A percentile compares a stretch with the other conserved stretches of the same genome.
Conservation (phyloP, 2,888 invertebrate genomes). For the Physocephala rufipes region DNA sequence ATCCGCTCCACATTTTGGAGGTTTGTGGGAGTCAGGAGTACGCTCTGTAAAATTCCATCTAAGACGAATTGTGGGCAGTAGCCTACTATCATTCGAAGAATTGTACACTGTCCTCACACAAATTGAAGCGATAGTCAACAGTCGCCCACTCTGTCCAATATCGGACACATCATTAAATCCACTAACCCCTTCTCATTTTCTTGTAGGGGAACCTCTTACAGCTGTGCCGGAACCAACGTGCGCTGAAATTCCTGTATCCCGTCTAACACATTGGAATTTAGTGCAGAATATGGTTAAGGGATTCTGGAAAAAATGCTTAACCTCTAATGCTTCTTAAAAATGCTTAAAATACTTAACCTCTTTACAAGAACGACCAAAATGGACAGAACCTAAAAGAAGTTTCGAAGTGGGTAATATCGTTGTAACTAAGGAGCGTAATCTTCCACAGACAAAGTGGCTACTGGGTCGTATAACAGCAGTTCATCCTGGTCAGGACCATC, state of each 20-base stretch:
- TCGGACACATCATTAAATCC: constrained; percentile 35
- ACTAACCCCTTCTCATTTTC: constrained; percentile 37
- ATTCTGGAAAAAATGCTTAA: constrained; percentile 42
- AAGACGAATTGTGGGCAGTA: constrained; percentile 31
- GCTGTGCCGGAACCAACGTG: constrained; percentile 29
- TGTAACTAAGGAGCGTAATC: constrained; percentile 24
- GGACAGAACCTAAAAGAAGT: constrained; percentile 5
- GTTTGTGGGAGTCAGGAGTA: constrained; percentile 34
- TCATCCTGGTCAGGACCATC: constrained; percentile 39
- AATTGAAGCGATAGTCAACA: constrained; percentile 40
- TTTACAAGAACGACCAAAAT: constrained; percentile 33
- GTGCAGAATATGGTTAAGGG: constrained; percentile 36
- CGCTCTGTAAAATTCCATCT: constrained; percentile 36
- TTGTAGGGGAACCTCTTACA: constrained; percentile 40
- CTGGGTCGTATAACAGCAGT: constrained; percentile 35
- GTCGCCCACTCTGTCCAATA: constrained; percentile 33
- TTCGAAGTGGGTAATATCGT: constrained; percentile 9
- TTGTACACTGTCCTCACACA: constrained; percentile 39
- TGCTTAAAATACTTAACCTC: constrained; percentile 36
- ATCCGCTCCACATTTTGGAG: constrained; percentile 38
- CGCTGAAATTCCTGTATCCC: not conserved
- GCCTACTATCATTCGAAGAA: constrained; percentile 37
- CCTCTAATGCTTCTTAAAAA: no score
- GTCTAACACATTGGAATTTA: constrained; percentile 11
- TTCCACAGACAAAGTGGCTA: not conserved